Conservation (phyloP, 1,140 invertebrate species). For the Papilio polytes region DNA sequence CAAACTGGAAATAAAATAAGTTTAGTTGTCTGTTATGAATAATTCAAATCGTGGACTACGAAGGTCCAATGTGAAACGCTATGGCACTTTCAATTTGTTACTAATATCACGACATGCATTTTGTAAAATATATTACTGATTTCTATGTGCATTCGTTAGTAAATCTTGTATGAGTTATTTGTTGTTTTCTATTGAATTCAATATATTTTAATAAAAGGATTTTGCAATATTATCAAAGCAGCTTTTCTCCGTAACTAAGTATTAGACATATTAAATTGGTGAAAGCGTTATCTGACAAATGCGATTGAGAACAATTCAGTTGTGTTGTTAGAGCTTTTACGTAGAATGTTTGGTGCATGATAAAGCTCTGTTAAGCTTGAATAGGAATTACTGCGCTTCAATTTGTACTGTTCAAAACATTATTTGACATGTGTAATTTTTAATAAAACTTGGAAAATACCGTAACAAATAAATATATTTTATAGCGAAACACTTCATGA, state of each 20-base stretch:
- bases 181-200: too few relatives aligned
- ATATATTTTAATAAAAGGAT: too few relatives aligned
- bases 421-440: too few relatives aligned
- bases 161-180: not conserved
- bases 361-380: not conserved
- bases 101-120: not conserved
- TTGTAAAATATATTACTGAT: not conserved
- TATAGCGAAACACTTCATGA: too few relatives aligned
- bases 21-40: not conserved
- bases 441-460: too few relatives aligned
- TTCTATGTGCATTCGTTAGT: not conserved
- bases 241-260: too few relatives aligned
- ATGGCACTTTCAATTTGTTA: constrained; percentile 2
- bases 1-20: not conserved
- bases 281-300: not conserved
- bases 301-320: not conserved
- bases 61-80: not conserved
- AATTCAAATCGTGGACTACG: not conserved
- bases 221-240: too few relatives aligned
- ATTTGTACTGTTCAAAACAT: too few relatives aligned
- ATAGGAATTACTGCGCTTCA: too few relatives aligned
- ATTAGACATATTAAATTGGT: too few relatives aligned
- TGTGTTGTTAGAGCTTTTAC: not conserved
- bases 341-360: not conserved
- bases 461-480: too few relatives aligned